Evolutionary conservation across 2,888 invertebrate species (phyloP).

Genomic region (Dyspetes luteomarginatus): DNA sequence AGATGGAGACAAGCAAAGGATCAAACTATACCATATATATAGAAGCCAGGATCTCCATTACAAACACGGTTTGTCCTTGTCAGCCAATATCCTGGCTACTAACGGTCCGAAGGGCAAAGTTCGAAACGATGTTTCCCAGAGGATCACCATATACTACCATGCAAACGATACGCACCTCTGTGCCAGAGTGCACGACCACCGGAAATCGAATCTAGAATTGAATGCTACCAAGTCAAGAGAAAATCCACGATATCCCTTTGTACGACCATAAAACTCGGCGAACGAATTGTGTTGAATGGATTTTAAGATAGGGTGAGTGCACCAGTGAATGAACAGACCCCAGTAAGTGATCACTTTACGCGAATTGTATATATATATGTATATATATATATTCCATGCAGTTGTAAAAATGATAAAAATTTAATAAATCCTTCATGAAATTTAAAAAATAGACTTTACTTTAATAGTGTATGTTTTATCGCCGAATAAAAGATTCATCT

Average conservation of each 20-base stretch:
- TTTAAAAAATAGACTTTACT: no score
- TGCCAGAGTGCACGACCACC: constrained; percentile 35
- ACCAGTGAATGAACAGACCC: no score
- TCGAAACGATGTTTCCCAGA: constrained; percentile 63
- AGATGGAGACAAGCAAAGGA: constrained; percentile 64
- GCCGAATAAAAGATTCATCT: no score
- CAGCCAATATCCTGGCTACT: constrained; percentile 68
- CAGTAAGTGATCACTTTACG: no score
- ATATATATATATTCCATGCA: no score
- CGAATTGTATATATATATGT: no score
- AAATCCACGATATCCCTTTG: constrained; percentile 30
- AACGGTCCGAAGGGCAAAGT: constrained; percentile 62
- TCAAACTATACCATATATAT: constrained; percentile 65
- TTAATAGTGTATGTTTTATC: no score
- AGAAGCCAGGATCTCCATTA: constrained; percentile 67
- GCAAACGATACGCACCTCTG: constrained; percentile 60
- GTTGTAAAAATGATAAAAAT: no score
- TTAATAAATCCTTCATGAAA: no score
- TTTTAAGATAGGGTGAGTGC: no score
- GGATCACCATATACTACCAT: constrained; percentile 61
- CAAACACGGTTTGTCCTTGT: constrained; percentile 69
- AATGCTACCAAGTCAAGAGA: constrained; percentile 30
- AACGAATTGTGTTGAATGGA: neutral
- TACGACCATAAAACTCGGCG: constrained; percentile 9
- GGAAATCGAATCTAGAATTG: constrained; percentile 66